A percentile compares a stretch with the other conserved stretches of the same genome.
phyloP scores from a whole-genome alignment of 2,113 vertebrate genomes.

The Sorex araneus region DNA sequence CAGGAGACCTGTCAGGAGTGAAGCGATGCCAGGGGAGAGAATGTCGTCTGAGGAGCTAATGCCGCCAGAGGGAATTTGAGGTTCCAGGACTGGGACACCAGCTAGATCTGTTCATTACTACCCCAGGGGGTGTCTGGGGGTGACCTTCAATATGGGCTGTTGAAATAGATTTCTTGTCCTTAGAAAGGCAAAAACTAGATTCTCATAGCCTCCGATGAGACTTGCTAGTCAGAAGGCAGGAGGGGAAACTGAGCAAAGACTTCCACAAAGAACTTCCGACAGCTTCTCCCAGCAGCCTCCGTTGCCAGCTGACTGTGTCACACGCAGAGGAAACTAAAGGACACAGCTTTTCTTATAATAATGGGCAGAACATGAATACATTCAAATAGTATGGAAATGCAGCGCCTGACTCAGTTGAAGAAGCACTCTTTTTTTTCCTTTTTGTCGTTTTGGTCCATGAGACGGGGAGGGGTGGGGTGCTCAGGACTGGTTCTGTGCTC shows the following conservation, averaged over 20 bases:
- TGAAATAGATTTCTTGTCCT: not conserved
- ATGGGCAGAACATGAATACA: not conserved
- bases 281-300: not conserved
- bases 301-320: not conserved
- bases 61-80: not conserved
- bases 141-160: not conserved
- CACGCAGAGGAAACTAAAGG: not conserved
- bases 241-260: not conserved
- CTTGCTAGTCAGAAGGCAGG: not conserved
- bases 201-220: not conserved
- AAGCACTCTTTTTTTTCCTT: no score
- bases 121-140: not conserved
- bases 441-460: no score
- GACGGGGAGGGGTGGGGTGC: no score
- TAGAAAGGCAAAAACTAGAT: not conserved
- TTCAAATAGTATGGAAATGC: no score
- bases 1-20: not conserved
- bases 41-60: not conserved
- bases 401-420: no score
- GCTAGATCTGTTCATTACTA: not conserved
- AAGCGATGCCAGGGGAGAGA: not conserved
- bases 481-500: no score
- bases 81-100: not conserved
- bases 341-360: not conserved
- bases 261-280: not conserved